Evolutionary conservation across 2,113 vertebrate genomes (phyloP).

Genomic region (Pseudonaja textilis): DNA sequence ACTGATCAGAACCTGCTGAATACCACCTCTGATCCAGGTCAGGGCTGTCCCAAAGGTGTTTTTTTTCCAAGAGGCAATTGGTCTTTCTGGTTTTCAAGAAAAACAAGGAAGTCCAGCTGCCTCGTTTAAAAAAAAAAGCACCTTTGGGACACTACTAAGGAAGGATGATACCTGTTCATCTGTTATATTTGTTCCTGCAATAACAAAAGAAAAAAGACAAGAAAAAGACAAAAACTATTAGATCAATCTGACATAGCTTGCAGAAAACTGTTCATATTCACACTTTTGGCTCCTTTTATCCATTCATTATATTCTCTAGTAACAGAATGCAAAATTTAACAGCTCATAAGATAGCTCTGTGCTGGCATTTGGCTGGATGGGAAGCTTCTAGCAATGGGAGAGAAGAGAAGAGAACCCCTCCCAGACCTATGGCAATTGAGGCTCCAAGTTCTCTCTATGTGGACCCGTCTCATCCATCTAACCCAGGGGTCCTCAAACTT

Average conservation of each 20-base stretch:
- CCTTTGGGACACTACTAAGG: background rate
- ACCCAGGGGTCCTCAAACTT: too few relatives aligned
- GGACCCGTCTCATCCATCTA: background rate
- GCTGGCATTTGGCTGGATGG: background rate
- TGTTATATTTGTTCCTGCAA: background rate
- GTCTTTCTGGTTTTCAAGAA: too few relatives aligned
- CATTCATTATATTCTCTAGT: background rate
- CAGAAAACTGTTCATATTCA: background rate
- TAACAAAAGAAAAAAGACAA: background rate
- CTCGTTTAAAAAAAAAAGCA: too few relatives aligned
- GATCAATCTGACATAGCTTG: background rate
- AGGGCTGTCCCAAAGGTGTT: too few relatives aligned
- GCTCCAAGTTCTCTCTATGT: background rate
- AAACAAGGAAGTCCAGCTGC: too few relatives aligned
- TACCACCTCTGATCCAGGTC: too few relatives aligned
- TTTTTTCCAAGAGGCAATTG: too few relatives aligned
- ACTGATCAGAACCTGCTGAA: too few relatives aligned
- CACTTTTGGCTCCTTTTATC: background rate
- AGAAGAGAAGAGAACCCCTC: background rate
- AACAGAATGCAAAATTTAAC: background rate
- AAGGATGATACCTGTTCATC: background rate
- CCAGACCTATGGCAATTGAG: background rate
- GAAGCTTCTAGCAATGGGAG: background rate
- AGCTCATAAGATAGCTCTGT: background rate
- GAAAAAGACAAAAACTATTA: background rate